Evolutionary conservation across 2,888 invertebrate species (phyloP).

Genomic region (Hymenopus coronatus): DNA sequence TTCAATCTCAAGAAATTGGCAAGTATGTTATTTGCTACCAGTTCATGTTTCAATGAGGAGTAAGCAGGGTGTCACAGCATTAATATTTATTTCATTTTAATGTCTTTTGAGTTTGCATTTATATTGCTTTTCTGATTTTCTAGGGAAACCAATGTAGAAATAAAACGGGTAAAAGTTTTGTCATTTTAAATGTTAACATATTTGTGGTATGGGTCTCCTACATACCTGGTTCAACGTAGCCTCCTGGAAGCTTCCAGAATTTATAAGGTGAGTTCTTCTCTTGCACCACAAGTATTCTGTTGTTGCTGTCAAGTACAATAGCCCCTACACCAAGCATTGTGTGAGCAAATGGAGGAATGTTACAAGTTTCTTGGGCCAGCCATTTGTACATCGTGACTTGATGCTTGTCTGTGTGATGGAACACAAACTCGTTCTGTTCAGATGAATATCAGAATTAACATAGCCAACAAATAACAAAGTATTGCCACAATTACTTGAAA

Average conservation of each 20-base stretch:
- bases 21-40: no score
- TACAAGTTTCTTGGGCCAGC: constrained; percentile 62
- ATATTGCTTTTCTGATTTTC: no score
- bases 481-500: no score
- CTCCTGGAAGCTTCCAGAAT: constrained; percentile 90
- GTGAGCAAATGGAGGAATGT: constrained; percentile 76
- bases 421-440: constrained; percentile 72
- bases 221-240: constrained; percentile 80
- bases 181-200: no score
- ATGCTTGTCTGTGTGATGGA: constrained; percentile 79
- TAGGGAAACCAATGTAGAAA: no score
- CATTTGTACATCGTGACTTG: constrained; percentile 80
- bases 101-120: no score
- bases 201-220: not conserved
- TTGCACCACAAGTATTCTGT: constrained; percentile 75
- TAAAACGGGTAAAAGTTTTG: not conserved
- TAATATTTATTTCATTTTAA: no score
- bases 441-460: no score
- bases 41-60: no score
- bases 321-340: constrained; percentile 83
- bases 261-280: constrained; percentile 61
- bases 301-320: constrained; percentile 73
- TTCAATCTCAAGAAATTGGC: no score
- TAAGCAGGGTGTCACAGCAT: no score
- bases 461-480: no score